Evolutionary conservation across 2,113 vertebrate genomes (phyloP).

Genomic region (Actinemys pallida): DNA sequence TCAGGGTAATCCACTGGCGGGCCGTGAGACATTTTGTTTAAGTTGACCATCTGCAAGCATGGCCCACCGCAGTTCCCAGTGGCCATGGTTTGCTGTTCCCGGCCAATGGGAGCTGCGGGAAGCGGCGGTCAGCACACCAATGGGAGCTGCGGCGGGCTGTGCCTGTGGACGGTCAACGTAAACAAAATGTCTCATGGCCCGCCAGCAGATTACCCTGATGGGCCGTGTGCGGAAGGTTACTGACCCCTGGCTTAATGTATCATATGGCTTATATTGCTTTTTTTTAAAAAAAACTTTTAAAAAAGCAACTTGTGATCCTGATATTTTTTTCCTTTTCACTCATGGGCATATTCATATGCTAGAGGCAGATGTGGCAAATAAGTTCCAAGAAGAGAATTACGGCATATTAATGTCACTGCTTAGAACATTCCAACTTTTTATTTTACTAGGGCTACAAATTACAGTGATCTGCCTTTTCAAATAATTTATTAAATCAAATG

Average conservation of each 20-base stretch:
- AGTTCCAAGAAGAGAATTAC: constrained; percentile 15
- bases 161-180: no score
- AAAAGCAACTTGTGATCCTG: not conserved
- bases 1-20: no score
- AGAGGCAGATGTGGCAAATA: constrained; percentile 10
- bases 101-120: no score
- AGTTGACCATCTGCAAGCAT: no score
- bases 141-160: no score
- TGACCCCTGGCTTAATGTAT: not conserved
- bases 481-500: constrained; percentile 51
- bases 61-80: no score
- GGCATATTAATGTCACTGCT: constrained; percentile 22
- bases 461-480: constrained; percentile 43
- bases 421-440: constrained; percentile 25
- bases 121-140: no score
- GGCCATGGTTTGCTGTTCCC: no score
- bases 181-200: no score
- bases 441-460: constrained; percentile 53
- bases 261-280: not conserved
- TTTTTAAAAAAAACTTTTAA: constrained; percentile 7
- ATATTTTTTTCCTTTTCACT: constrained; percentile 12
- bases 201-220: no score
- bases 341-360: constrained; percentile 20
- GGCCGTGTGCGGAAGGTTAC: no score
- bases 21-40: no score